Evolutionary conservation across 2,113 vertebrate genomes (phyloP).

Genomic region (Tetraodon nigroviridis): DNA sequence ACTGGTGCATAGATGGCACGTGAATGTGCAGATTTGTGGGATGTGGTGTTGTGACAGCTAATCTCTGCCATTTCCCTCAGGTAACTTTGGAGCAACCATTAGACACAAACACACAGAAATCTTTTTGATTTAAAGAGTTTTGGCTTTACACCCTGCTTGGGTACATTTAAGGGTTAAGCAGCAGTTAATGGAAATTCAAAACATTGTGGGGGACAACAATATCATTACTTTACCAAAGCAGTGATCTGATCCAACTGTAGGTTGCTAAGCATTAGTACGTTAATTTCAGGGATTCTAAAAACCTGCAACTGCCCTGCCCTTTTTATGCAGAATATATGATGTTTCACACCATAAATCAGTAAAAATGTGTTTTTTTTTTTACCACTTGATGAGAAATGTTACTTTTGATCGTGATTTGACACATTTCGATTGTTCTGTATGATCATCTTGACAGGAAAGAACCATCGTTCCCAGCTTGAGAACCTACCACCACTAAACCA

Average conservation of each 20-base stretch:
- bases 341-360: no score
- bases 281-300: no score
- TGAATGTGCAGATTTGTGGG: conserved; percentile 7
- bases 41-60: conserved; percentile 33
- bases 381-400: no score
- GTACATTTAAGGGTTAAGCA: conserved; percentile 15
- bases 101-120: conserved; percentile 27
- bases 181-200: conserved; percentile 9
- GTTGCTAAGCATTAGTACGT: no score
- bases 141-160: conserved; percentile 4
- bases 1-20: conserved; percentile 8
- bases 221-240: background rate
- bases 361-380: no score
- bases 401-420: no score
- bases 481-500: conserved; percentile 45
- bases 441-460: conserved; percentile 39
- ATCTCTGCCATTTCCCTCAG: conserved; percentile 46
- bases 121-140: conserved; percentile 10
- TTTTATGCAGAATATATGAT: no score
- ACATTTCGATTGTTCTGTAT: no score
- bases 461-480: conserved; percentile 42
- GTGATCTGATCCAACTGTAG: no score
- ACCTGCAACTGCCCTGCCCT: no score
- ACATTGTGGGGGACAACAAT: background rate
- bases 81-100: conserved; percentile 44